Conservation (phyloP, 1,140 invertebrate species). For the Solenopsis fugax region DNA sequence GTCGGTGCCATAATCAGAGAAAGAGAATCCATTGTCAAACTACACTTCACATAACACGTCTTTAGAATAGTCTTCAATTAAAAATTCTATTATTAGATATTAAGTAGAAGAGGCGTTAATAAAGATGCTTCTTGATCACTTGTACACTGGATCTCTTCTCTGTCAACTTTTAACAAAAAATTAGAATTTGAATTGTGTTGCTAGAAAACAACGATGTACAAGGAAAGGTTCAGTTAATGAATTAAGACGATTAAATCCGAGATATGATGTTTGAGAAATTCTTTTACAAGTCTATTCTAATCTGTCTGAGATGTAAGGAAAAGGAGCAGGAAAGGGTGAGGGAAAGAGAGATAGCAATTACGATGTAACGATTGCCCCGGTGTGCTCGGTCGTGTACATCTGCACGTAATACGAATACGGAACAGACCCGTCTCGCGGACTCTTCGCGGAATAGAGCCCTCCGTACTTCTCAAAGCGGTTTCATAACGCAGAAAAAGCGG, state of each 20-base stretch:
- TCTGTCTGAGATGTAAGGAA: conserved; percentile 2
- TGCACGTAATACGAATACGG: conserved; percentile 66
- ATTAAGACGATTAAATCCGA: background rate
- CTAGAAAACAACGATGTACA: background rate
- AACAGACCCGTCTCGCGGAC: conserved; percentile 57
- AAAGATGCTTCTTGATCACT: background rate
- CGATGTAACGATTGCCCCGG: conserved; percentile 61
- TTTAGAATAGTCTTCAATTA: background rate
- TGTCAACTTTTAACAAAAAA: background rate
- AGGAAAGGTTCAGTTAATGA: conserved; percentile 24
- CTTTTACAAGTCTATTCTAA: conserved; percentile 35
- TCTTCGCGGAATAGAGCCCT: conserved; percentile 56
- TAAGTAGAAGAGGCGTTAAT: background rate
- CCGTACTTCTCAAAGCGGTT: conserved; percentile 71
- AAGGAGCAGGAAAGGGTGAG: background rate
- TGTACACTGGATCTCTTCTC: no score
- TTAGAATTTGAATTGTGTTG: background rate
- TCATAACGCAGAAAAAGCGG: conserved; percentile 74
- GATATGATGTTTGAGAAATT: conserved; percentile 20
- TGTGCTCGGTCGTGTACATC: conserved; percentile 35
- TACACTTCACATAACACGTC: background rate
- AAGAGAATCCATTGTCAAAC: background rate
- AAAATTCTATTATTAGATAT: background rate
- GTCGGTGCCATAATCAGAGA: background rate
- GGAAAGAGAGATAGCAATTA: conserved; percentile 60